Base-by-base conservation (phyloP, 2,113 vertebrate genomes). In the Actenoides hombroni region DNA sequence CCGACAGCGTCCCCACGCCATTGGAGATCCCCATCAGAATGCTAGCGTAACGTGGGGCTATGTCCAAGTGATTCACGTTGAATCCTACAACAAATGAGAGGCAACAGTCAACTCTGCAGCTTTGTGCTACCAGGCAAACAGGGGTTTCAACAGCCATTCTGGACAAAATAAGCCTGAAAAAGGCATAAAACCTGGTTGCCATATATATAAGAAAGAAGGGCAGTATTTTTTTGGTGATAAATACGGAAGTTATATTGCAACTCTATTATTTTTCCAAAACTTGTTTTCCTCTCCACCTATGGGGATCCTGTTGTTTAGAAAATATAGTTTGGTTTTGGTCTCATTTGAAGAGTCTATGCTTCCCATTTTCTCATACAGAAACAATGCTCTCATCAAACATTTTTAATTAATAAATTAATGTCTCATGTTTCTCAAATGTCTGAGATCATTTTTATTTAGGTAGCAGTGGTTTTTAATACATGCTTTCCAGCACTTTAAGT, bases 1-100 rank as follows among this genome's bases (percentile, higher is more conserved):
- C 99, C 0, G 99, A 99, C 64, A 99, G 97, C 0, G 99, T 99
- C 33, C 99, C 99, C 74, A 99, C 99, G 0, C 99, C 99, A 0
- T 99, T 99, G 56, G 99, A 99, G 95, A 99, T 99, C 4, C 99
- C 99, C 99, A 99, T 99, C 91, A 99, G 98, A 93, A 99, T 99
- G 94, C 99, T 99, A 95, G 99, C 99, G 2, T 99, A 99, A 53
- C 99, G 99, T 6, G 99, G 99, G 49, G 99, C 99, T 86, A 99
- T 99, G 93, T 99, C 99, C 97, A 99, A 94, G 93, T 99, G 99
- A 91, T 99, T 99, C 69, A 99, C 99, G 4, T 99, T 99, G 95
- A 99, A 99, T 91, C 99, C 99, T 99, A 54, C n/a, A 91, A 82
- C 46, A 83, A 86, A 63, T 16, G 3, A 90, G 83, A 86, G 51